These are phyloP conservation scores for Probosciger aterrimus DNA, from an alignment of 2,113 vertebrate genomes.

Conservation along the genomic window DNA sequence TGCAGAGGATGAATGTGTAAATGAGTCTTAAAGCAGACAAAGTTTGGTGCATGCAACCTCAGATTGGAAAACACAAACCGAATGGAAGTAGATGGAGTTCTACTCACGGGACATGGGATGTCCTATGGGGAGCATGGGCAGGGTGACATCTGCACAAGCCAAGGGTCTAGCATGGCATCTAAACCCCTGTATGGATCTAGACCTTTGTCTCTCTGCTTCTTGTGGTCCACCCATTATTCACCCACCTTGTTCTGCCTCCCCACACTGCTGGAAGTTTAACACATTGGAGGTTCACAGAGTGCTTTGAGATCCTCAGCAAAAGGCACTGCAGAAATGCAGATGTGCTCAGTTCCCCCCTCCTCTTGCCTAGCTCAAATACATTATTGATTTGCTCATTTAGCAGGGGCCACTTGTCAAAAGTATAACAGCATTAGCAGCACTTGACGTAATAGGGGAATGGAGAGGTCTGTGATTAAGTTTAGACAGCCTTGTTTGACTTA, in stretches of 20 bases:
- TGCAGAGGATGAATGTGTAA: background rate
- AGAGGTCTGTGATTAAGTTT: conserved; percentile 63
- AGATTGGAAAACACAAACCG: background rate
- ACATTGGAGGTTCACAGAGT: background rate
- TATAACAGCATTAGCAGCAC: conserved; percentile 50
- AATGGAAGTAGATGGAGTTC: background rate
- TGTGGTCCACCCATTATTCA: background rate
- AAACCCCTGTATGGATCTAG: background rate
- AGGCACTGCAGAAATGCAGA: conserved; percentile 26
- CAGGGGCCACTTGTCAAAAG: conserved; percentile 60
- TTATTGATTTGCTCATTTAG: conserved; percentile 51
- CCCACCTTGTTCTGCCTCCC: background rate
- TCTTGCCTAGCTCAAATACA: background rate
- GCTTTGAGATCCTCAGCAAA: background rate
- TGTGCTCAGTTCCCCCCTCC: background rate
- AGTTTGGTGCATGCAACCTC: background rate
- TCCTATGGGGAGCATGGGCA: background rate
- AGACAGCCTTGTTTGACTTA: conserved; percentile 68
- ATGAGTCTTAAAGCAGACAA: background rate
- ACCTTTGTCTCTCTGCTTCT: background rate
- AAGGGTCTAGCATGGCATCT: background rate
- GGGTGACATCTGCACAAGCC: background rate
- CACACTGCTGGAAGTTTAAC: background rate
- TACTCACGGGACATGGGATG: background rate
- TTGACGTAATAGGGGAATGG: conserved; percentile 49